A percentile compares a stretch with the other conserved stretches of the same genome.
These are phyloP conservation scores for Pegea sp. DNA, from an alignment of 23 tunicate genomes.

Conservation along the genomic window DNA sequence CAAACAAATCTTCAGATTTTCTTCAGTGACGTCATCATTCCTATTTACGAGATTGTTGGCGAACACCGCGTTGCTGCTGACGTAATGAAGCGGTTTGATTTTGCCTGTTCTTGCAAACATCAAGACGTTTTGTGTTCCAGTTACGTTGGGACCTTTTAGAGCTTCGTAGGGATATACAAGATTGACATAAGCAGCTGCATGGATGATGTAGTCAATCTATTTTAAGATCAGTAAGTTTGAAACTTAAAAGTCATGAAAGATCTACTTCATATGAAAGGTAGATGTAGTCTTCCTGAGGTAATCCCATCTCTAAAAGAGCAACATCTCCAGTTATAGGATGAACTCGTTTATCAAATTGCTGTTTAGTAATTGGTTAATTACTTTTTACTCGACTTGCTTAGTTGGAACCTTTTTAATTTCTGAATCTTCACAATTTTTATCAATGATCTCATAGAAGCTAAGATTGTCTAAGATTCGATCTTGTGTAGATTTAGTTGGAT, in stretches of 20 bases:
- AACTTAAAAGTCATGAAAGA: too few relatives aligned
- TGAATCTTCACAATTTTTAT: background rate
- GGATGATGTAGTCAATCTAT: slow-evolving; percentile 78
- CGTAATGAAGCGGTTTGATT: slow-evolving; percentile 73
- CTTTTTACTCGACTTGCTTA: too few relatives aligned
- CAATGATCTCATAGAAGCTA: slow-evolving; percentile 54
- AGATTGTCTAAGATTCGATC: slow-evolving; percentile 38
- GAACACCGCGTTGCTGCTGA: slow-evolving; percentile 85
- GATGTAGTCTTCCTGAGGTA: slow-evolving; percentile 62
- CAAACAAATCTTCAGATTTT: slow-evolving; percentile 1
- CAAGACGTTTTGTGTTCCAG: slow-evolving; percentile 57
- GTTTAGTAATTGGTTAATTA: slow-evolving; percentile 1
- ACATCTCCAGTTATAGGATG: slow-evolving; percentile 61
- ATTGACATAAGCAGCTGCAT: slow-evolving; percentile 89
- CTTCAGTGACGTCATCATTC: background rate
- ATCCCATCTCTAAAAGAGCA: slow-evolving; percentile 65
- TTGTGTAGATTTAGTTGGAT: slow-evolving; percentile 19
- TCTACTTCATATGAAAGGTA: slow-evolving; percentile 61
- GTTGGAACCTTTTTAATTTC: slow-evolving; percentile 3
- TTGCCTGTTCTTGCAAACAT: slow-evolving; percentile 48
- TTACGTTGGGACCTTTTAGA: slow-evolving; percentile 73
- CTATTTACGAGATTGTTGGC: slow-evolving; percentile 32
- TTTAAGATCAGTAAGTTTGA: too few relatives aligned
- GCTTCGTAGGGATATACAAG: slow-evolving; percentile 88
- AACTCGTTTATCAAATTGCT: slow-evolving; percentile 44